Evolutionary conservation across 2,888 invertebrate species (phyloP), one percentile per base, ranked within the genome.

Genomic region (Pedicia rivosa): DNA sequence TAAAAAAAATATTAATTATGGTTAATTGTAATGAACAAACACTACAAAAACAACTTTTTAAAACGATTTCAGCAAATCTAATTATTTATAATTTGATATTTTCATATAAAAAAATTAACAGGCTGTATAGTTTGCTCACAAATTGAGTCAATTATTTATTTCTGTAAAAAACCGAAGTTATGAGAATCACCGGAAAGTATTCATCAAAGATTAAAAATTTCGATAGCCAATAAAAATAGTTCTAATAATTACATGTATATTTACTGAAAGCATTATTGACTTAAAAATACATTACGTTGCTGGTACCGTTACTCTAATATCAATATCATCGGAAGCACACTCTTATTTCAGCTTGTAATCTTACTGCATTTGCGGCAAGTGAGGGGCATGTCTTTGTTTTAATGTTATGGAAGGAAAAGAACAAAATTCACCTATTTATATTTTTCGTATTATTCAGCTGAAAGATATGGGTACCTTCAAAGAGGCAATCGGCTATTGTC

Each of bases 381-480:
- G 97, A 98, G 64, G 97, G 98, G 2, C 95, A 98, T 56, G 94
- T 0, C 67, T 98, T 27, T 98, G 98, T 1, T 98, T 99, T 58
- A 98, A 98, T 64, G 97, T 98, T 0, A 98, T 98, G 97, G 97
- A 97, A 25, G 97, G 97, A 17, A 90, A 92, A 53, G 97, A 98
- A 58, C 97, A 98, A 62, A 98, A 95, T 61, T 97, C 97, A 0
- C 98, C 98, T 0, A 98, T 98, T 61, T 98, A 98, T 62, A 98
- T 98, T 51, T 97, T 95, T 1, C 72, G 98, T 50, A 98, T 98
- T 50, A 98, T 99, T 52, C 97, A 8, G 98, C 98, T 10, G 97
- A 97, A 59, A 72, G 95, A 37, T 94, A 97, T 56, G 97, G 95
- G 13, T 95, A 95, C 1, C 66, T 98, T 25, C 97, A 97, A 61